A percentile compares a stretch with the other conserved stretches of the same genome.
phyloP scores from a whole-genome alignment of 2,888 invertebrate genomes.

The Acanthosepion esculentum region DNA sequence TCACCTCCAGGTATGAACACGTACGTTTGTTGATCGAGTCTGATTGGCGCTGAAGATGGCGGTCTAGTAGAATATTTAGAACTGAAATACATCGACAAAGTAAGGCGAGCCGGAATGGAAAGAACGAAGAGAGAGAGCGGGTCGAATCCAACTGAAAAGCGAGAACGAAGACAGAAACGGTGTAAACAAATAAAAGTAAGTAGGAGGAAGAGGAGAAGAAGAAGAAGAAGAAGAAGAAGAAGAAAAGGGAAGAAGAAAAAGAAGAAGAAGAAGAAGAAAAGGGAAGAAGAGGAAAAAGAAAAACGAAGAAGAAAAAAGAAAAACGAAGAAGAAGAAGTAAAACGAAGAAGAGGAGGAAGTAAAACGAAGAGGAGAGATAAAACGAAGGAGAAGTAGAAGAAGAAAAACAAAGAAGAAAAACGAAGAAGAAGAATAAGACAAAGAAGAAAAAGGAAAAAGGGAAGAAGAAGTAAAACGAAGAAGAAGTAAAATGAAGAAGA shows the following conservation, averaged over 20 bases:
- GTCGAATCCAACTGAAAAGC: neutral
- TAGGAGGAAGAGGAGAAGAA: neutral
- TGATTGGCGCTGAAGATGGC: neutral
- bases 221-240: neutral
- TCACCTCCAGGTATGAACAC: neutral
- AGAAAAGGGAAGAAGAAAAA: neutral
- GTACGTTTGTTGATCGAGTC: neutral
- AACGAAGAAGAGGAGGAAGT: no score
- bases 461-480: no score
- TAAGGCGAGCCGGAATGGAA: neutral
- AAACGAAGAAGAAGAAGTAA: no score
- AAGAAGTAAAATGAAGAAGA: no score
- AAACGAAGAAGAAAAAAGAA: no score
- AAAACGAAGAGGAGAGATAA: no score
- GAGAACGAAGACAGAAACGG: neutral
- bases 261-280: neutral
- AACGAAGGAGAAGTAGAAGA: no score
- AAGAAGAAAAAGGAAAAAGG: no score
- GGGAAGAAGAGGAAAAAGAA: no score
- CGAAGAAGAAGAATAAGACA: no score
- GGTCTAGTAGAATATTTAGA: neutral
- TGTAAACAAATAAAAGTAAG: neutral
- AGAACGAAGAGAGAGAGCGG: fast-evolving
- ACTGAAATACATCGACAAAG: neutral
- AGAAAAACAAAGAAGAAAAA: no score